Percentiles rank a stretch among this genome's conserved stretches.
Evolutionary conservation across 2,888 invertebrate genomes (phyloP).

Genomic region (Aphelenchoides bicaudatus): DNA sequence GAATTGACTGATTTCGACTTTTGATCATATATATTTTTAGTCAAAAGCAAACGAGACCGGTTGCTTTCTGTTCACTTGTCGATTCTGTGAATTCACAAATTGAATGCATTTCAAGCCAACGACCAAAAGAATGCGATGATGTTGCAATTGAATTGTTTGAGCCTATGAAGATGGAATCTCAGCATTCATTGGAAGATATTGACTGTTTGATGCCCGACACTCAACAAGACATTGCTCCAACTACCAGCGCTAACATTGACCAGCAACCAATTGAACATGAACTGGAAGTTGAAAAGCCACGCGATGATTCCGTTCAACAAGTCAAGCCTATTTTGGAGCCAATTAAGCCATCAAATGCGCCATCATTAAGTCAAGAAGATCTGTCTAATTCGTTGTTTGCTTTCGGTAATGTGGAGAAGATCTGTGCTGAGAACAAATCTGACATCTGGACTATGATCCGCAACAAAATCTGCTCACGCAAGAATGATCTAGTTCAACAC

Average conservation of each 20-base stretch:
- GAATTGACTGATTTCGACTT: not conserved
- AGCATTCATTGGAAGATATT: conserved; percentile 37
- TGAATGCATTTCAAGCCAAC: conserved; percentile 33
- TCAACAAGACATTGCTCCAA: not conserved
- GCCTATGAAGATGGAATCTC: conserved; percentile 49
- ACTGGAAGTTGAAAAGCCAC: not conserved
- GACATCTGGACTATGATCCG: conserved; percentile 27
- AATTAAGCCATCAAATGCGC: not conserved
- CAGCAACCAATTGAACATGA: not conserved
- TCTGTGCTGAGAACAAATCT: conserved; percentile 12
- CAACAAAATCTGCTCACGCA: conserved; percentile 38
- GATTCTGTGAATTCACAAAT: conserved; percentile 35
- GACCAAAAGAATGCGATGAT: conserved; percentile 31
- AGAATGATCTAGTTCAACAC: conserved; percentile 41
- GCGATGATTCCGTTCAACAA: not conserved
- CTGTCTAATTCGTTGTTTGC: conserved; percentile 40
- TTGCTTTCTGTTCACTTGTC: conserved; percentile 32
- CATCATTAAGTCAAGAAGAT: conserved; percentile 7
- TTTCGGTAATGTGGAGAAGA: conserved; percentile 25
- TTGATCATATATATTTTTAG: conserved; percentile 1
- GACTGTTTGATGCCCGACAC: conserved; percentile 19
- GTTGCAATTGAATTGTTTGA: conserved; percentile 46
- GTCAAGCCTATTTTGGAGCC: conserved; percentile 5
- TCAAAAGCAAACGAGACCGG: not conserved
- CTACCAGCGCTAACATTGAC: not conserved